Evolutionary conservation across 2,113 vertebrate species (phyloP).

Genomic region (Lates calcarifer): DNA sequence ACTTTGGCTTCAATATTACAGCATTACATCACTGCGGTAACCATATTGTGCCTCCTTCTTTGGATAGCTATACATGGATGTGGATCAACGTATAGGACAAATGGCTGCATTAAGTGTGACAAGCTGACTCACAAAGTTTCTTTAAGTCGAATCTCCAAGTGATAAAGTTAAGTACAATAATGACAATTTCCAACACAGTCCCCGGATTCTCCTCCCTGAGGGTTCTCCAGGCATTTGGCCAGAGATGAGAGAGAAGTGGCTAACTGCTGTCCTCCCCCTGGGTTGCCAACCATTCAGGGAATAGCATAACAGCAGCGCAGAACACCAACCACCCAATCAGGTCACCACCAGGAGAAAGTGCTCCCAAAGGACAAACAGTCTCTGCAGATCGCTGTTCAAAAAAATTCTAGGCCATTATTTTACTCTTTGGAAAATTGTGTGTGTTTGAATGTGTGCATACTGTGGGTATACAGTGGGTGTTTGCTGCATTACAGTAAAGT

Average conservation of each 20-base stretch:
- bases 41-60: background rate
- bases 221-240: slow-evolving; percentile 68
- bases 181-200: slow-evolving; percentile 52
- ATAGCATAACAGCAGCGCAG: slow-evolving; percentile 66
- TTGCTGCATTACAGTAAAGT: slow-evolving; percentile 10
- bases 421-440: slow-evolving; percentile 52
- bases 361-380: slow-evolving; percentile 70
- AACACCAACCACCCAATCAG: slow-evolving; percentile 76
- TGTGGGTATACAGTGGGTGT: slow-evolving; percentile 12
- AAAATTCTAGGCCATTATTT: slow-evolving; percentile 69
- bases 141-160: slow-evolving; percentile 38
- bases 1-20: slow-evolving; percentile 22
- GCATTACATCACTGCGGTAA: slow-evolving; percentile 18
- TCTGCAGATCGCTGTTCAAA: slow-evolving; percentile 56
- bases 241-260: slow-evolving; percentile 67
- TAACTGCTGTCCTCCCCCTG: slow-evolving; percentile 69
- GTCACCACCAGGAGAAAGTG: slow-evolving; percentile 75
- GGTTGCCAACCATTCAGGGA: slow-evolving; percentile 73
- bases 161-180: slow-evolving; percentile 70
- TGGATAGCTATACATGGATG: slow-evolving; percentile 26
- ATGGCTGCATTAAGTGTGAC: slow-evolving; percentile 33
- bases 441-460: slow-evolving; percentile 37
- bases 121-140: slow-evolving; percentile 52
- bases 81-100: slow-evolving; percentile 30
- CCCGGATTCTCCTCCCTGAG: slow-evolving; percentile 53